A percentile compares a stretch with the other conserved stretches of the same genome.
phyloP scores from a whole-genome alignment of 1,140 invertebrate species.

The Venturia canescens region DNA sequence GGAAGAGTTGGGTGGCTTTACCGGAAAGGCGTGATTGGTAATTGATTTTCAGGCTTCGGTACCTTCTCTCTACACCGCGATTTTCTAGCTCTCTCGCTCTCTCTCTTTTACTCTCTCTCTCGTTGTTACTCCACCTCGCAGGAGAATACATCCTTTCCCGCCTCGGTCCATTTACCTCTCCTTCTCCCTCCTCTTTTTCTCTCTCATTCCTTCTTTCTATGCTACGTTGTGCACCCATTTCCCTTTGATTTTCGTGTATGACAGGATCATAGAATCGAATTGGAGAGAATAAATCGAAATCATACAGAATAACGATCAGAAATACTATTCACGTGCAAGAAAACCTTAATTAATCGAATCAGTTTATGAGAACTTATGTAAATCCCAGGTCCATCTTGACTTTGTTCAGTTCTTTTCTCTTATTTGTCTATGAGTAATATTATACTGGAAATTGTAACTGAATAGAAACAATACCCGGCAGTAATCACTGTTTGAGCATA shows the following conservation, averaged over 20 bases:
- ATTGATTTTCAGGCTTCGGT: constrained; percentile 68
- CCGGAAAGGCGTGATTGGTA: constrained; percentile 66
- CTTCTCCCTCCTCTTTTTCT: background rate
- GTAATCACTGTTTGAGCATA: too few relatives aligned
- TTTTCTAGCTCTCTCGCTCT: constrained; percentile 51
- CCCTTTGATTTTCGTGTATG: constrained; percentile 33
- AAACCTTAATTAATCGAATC: constrained; percentile 19
- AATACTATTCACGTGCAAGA: background rate
- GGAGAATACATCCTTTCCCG: constrained; percentile 47
- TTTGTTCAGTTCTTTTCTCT: too few relatives aligned
- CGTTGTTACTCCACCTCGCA: constrained; percentile 47
- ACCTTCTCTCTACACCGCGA: constrained; percentile 47
- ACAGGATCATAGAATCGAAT: background rate
- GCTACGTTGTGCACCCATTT: constrained; percentile 10
- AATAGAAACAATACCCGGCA: too few relatives aligned
- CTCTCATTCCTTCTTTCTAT: constrained; percentile 4
- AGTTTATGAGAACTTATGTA: background rate
- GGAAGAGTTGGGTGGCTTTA: constrained; percentile 56
- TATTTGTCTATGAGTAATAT: too few relatives aligned
- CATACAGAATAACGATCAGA: constrained; percentile 7
- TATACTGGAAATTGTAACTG: too few relatives aligned
- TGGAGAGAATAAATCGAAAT: background rate
- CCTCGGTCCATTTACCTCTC: constrained; percentile 29
- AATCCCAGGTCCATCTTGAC: background rate
- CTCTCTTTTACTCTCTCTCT: constrained; percentile 48